phyloP scores from a whole-genome alignment of 2,113 vertebrate genomes.

The Oreochromis niloticus region DNA sequence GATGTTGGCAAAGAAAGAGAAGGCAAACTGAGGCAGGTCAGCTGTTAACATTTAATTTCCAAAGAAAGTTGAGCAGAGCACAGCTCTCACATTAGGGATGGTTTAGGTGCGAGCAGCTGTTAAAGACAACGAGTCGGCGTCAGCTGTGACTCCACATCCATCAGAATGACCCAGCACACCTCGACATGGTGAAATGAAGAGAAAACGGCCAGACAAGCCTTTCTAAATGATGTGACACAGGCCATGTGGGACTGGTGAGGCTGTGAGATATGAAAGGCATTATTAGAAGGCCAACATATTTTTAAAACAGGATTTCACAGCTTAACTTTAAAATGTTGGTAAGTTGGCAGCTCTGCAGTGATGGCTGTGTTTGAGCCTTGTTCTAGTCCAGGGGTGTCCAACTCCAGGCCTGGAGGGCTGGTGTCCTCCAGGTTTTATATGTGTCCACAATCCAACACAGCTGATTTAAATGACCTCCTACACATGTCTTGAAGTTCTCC shows the following conservation, averaged over 20 bases:
- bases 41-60: background rate
- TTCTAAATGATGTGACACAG: background rate
- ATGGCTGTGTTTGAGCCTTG: background rate
- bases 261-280: background rate
- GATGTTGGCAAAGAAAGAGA: background rate
- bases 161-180: background rate
- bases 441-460: background rate
- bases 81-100: background rate
- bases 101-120: background rate
- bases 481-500: rapidly evolving
- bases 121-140: background rate
- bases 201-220: background rate
- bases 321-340: background rate
- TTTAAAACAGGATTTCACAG: background rate
- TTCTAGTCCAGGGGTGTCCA: background rate
- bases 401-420: too few relatives aligned
- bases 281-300: background rate
- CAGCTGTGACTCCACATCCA: background rate
- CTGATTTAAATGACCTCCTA: background rate
- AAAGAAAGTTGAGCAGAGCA: background rate
- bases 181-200: background rate
- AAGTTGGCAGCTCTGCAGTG: background rate
- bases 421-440: background rate
- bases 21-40: background rate
- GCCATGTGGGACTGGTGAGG: background rate